These are phyloP conservation scores for Agrochola lychnidis DNA, from an alignment of 2,888 invertebrate species.

Conservation along the genomic window DNA sequence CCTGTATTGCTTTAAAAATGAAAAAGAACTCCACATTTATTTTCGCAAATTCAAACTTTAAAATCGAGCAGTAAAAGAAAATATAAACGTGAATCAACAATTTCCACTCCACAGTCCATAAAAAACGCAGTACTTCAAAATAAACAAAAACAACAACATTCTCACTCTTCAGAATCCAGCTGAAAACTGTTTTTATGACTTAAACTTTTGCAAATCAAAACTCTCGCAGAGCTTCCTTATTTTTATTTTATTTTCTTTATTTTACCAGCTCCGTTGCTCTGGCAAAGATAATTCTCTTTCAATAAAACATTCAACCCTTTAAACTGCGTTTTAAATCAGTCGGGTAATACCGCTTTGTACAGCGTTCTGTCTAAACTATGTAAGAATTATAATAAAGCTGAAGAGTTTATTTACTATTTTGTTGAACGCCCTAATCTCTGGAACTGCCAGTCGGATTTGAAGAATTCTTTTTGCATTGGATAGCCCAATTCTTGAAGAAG, in stretches of 20 bases:
- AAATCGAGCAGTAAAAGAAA: not conserved
- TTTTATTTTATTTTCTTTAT: constrained; percentile 42
- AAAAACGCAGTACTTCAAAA: constrained; percentile 25
- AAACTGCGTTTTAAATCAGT: constrained; percentile 47
- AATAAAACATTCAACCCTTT: constrained; percentile 49
- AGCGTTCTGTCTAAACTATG: no score
- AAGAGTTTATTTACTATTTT: no score
- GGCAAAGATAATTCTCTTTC: constrained; percentile 49
- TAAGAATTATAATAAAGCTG: no score
- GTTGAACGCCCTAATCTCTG: no score
- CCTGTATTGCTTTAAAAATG: not conserved
- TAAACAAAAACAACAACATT: constrained; percentile 34
- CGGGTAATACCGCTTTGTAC: not conserved
- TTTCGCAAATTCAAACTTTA: not conserved
- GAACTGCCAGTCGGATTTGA: not conserved
- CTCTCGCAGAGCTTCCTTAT: constrained; percentile 35
- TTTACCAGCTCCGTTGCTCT: constrained; percentile 33
- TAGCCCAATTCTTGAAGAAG: not conserved
- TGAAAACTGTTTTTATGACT: constrained; percentile 46
- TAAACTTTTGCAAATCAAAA: constrained; percentile 55
- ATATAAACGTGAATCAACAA: constrained; percentile 13
- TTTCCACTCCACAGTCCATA: not conserved
- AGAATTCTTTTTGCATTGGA: not conserved
- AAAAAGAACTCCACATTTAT: not conserved
- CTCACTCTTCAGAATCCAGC: constrained; percentile 20